phyloP scores from a whole-genome alignment of 2,113 vertebrate genomes.

The Pandion haliaetus region DNA sequence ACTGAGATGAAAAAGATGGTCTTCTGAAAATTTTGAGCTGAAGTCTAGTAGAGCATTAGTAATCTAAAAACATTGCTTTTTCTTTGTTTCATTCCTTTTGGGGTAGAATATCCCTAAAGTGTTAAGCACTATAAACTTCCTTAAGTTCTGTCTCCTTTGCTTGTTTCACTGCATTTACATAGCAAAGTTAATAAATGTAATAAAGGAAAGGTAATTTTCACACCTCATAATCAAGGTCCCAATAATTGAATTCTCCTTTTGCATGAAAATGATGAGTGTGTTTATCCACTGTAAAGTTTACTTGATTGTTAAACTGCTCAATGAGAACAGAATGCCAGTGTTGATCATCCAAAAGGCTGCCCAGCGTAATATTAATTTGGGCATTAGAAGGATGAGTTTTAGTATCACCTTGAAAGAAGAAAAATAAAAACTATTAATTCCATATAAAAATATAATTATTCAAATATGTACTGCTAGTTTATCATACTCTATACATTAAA shows the following conservation, averaged over 20 bases:
- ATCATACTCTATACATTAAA: background rate
- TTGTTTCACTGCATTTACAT: background rate
- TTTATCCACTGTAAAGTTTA: constrained; percentile 93
- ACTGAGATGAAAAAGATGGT: background rate
- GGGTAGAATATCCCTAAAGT: background rate
- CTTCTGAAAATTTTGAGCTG: background rate
- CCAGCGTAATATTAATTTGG: constrained; percentile 74
- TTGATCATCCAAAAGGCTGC: constrained; percentile 91
- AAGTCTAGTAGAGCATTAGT: background rate
- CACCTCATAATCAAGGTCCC: constrained; percentile 87
- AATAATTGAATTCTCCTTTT: constrained; percentile 77
- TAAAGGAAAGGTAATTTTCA: constrained; percentile 70
- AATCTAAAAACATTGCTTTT: background rate
- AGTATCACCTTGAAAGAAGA: constrained; percentile 74
- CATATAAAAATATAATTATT: background rate
- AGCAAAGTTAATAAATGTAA: background rate
- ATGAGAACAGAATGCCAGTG: constrained; percentile 90
- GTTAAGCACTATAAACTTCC: background rate
- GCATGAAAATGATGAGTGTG: constrained; percentile 78
- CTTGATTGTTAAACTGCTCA: constrained; percentile 79
- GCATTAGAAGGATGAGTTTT: constrained; percentile 59
- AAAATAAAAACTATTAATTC: constrained; percentile 47
- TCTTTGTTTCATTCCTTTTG: background rate
- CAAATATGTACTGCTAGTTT: background rate
- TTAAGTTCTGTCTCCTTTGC: background rate